Base-by-base conservation (phyloP, 2,797 vertebrate genomes). In the Enteromius viviparus region DNA sequence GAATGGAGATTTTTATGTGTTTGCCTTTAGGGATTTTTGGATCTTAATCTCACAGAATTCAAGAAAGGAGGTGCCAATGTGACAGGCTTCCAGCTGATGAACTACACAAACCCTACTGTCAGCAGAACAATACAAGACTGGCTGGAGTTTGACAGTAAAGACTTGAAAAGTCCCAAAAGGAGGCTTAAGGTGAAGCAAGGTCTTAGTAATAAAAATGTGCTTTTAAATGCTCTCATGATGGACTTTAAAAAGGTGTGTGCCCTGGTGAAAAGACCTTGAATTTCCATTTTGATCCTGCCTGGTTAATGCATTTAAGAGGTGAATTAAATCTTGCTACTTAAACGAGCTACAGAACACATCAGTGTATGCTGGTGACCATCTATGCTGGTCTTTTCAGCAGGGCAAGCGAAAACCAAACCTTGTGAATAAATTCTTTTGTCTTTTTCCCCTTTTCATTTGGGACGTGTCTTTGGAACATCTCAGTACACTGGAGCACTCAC, bases 401-500 rank as follows among this genome's bases (percentile, higher is more conserved):
- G 32, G n/a, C 14, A 42, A 19, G 37, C 6, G 17, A 64, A 77
- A 64, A 6, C 37, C 9, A 32, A 77, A 64, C 42, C 9, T 32
- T 64, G 76, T 21, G 58, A 66, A 53, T 53, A 37, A 64, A 21
- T 71, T 23, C 0, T 37, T 62, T 37, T 76, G 4, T 83, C 40
- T 23, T 78, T 79, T 29, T 3, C 40, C 6, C 23, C 6, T 42
- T 82, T 55, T 70, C 23, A 58, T 45, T 76, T 42, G 40, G 26
- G 32, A 12, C 14, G 2, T 60, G 34, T 42, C 53, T 34, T 21
- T 49, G 34, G 34, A 62, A 40, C 29, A 26, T n/a, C 37, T 49
- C 89, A 99, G 97, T 98, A 98, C 91, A 99, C 97, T 0, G 97
- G 97, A 2, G 97, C 97, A 0, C 94, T 99, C 37, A 98, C 97